Evolutionary conservation across 2,888 invertebrate species (phyloP), one percentile per base, ranked within the genome.

Genomic region (Brachyptera putata): DNA sequence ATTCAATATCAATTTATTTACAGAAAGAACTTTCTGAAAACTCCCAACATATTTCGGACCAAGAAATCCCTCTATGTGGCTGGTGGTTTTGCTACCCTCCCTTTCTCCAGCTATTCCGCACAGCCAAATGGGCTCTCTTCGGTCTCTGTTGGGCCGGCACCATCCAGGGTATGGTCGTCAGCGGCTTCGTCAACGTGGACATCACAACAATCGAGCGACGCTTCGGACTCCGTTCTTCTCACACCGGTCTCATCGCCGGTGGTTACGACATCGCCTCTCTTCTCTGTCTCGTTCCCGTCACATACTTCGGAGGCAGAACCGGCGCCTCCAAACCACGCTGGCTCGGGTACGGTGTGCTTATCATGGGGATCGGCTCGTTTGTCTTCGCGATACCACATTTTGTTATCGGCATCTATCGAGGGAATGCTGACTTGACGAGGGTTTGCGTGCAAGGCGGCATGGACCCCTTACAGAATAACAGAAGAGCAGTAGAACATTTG

Each of bases 221-320:
- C 59, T 94, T 89, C 70, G 89, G 89, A 0, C 75, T 94, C 62
- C 81, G 85, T 37, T 91, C 91, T 18, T 85, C 87, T 64, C 87
- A 91, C 73, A 86, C 89, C 0, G 93, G 93, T 0, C 79, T 92
- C 53, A 88, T 93, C 30, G 90, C 91, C 30, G 88, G 89, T 64
- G 86, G 84, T 53, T 94, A 93, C 71, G 94, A 94, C 75, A 85
- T 94, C 73, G 91, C 91, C 0, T 91, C 91, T 3, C 89, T 92
- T 68, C 74, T 87, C 0, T 86, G 88, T 68, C 80, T 92, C 59
- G 85, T 91, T 0, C 94, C 93, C 0, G 87, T 94, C 22, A 88
- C 89, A 2, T 94, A 91, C 74, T 83, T 91, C 56, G 93, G 93
- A 1, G 91, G 87, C 0, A 76, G 86, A 9, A 70, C 76, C 13